Percentiles rank a stretch among this genome's conserved stretches.
Evolutionary conservation across 2,113 vertebrate genomes (phyloP).

Genomic region (Dunckerocampus dactyliophorus): DNA sequence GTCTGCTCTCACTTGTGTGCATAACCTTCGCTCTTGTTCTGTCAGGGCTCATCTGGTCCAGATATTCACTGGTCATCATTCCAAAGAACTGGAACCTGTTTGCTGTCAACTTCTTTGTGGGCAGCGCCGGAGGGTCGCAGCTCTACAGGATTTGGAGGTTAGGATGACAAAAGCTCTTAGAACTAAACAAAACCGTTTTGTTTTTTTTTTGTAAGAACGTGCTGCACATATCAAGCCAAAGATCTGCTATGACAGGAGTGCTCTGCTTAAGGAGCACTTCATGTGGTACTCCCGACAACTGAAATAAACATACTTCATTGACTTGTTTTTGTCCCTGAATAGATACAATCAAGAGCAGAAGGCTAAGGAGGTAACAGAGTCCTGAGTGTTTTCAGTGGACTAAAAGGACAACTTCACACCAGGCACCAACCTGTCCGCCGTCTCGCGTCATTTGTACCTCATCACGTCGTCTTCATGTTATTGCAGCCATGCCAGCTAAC

Average conservation of each 20-base stretch:
- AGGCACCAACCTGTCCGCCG: conserved; percentile 10
- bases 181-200: too few relatives aligned
- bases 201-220: too few relatives aligned
- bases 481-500: conserved; percentile 47
- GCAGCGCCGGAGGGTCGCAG: conserved; percentile 84
- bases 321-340: background rate
- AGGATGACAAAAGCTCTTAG: too few relatives aligned
- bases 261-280: too few relatives aligned
- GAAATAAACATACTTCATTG: too few relatives aligned
- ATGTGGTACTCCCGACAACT: too few relatives aligned
- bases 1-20: conserved; percentile 23
- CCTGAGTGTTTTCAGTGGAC: conserved; percentile 51
- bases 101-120: conserved; percentile 95
- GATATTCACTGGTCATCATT: conserved; percentile 97
- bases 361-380: conserved; percentile 61
- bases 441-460: conserved; percentile 19
- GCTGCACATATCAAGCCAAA: too few relatives aligned
- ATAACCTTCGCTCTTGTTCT: conserved; percentile 16
- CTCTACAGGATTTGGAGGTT: conserved; percentile 94
- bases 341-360: conserved; percentile 84
- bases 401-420: conserved; percentile 46
- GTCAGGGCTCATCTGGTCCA: conserved; percentile 94
- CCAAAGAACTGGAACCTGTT: conserved; percentile 98
- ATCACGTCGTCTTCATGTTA: conserved; percentile 22
- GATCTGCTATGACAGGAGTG: too few relatives aligned